Base-by-base conservation (phyloP, 2,113 vertebrate genomes). In the Ceyx cyanopectus region DNA sequence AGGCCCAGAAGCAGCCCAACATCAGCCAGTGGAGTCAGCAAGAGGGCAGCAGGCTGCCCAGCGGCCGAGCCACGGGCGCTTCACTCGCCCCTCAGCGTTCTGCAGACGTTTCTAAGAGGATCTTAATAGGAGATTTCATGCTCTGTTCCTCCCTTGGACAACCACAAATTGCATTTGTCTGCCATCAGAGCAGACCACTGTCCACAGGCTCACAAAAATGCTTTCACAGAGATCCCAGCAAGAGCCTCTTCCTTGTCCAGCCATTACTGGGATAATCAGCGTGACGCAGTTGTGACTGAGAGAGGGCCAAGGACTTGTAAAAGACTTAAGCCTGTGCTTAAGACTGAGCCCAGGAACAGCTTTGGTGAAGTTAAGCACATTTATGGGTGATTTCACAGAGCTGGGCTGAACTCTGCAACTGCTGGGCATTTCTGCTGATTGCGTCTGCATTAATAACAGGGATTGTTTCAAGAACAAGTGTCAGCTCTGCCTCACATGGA, bases 111-210 rank as follows among this genome's bases (percentile, higher is more conserved):
- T 29, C 70, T 87, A 77, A 70, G 70, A 85, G 46, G 34, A 67
- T 26, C 45, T 76, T 63, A 69, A 0, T 27, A 61, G n/a, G 9
- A 34, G 56, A 87, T 89, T 92, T 89, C 91, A 83, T 63, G 60
- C 56, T 89, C 56, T 80, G 0, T 51, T 82, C 92, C 37, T 79
- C 82, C 81, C 41, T 10, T n/a, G 58, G 63, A 85, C 56, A 82
- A 74, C 60, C 67, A 77, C 70, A 88, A 92, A 96, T 60, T 60
- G 51, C 56, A 70, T 40, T 92, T 48, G 66, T 45, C 43, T 91
- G 87, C 89, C 84, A 92, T 74, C 84, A 89, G 77, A 90, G 74
- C 73, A 90, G 84, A 77, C 43, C 60, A n/a, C 46, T 51, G 62
- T 89, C 50, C 57, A 17, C 7, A 22, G 16, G 46, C 46, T 67